Conservation (phyloP, 2,888 invertebrate species). For the Steinernema hermaphroditum region DNA sequence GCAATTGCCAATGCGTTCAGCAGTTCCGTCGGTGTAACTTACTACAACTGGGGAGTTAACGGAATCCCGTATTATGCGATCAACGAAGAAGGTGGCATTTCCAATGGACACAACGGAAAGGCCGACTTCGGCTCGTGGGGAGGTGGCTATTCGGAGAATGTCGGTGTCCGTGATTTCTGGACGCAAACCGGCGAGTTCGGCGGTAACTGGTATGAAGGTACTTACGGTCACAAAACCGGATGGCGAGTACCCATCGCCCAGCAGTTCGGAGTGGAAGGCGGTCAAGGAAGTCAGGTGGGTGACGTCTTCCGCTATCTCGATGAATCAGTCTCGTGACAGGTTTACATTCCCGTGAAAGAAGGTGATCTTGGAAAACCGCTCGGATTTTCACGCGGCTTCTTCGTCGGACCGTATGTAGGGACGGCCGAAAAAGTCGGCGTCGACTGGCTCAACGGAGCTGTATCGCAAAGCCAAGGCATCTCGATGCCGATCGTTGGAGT, state of each 20-base stretch:
- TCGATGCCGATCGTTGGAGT: conserved; percentile 58
- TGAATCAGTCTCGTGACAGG: conserved; percentile 33
- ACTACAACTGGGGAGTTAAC: conserved; percentile 54
- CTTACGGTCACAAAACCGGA: conserved; percentile 57
- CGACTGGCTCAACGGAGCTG: conserved; percentile 61
- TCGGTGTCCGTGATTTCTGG: conserved; percentile 57
- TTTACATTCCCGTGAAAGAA: conserved; percentile 48
- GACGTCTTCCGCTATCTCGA: neutral
- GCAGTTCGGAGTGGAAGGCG: conserved; percentile 55
- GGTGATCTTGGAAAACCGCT: conserved; percentile 57
- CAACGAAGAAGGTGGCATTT: conserved; percentile 58
- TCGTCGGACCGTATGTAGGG: conserved; percentile 59
- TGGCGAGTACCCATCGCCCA: conserved; percentile 59
- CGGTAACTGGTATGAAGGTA: conserved; percentile 59
- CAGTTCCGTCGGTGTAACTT: conserved; percentile 57
- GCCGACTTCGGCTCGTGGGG: conserved; percentile 60
- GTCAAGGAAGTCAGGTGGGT: conserved; percentile 32
- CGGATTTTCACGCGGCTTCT: conserved; percentile 51
- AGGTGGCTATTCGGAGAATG: conserved; percentile 55
- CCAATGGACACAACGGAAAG: conserved; percentile 59
- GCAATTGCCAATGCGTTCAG: conserved; percentile 58
- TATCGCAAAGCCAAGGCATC: conserved; percentile 52
- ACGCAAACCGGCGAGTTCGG: conserved; percentile 51
- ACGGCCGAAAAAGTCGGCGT: conserved; percentile 58
- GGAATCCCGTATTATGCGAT: conserved; percentile 59